Percentiles rank a stretch among this genome's conserved stretches.
phyloP scores from a whole-genome alignment of 2,888 invertebrate species.

The Catocala sponsa region DNA sequence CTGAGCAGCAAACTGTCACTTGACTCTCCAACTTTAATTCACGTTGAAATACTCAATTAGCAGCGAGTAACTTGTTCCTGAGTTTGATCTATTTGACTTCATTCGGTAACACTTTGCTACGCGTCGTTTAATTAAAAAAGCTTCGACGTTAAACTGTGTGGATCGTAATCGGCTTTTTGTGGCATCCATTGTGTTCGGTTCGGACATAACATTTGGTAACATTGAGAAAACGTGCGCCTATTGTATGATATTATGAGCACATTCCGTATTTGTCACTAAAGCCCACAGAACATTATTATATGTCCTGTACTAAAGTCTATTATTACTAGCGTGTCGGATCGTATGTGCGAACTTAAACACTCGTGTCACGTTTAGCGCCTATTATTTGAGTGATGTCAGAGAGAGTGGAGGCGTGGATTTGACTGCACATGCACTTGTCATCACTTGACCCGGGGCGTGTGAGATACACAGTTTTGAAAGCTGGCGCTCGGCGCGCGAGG shows the following conservation, averaged over 20 bases:
- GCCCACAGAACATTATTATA: no score
- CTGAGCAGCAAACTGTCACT: constrained; percentile 1
- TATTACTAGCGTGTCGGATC: no score
- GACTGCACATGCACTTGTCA: neutral
- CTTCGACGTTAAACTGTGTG: constrained; percentile 24
- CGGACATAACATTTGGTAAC: neutral
- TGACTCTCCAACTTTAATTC: constrained; percentile 18
- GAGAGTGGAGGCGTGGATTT: no score
- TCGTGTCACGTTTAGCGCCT: no score
- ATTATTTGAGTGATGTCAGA: no score
- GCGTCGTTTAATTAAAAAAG: constrained; percentile 18
- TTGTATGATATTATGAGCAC: no score
- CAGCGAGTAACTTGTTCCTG: constrained; percentile 15
- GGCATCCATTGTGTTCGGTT: constrained; percentile 1
- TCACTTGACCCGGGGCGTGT: neutral
- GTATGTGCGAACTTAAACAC: no score
- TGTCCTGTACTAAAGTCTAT: no score
- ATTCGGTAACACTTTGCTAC: neutral
- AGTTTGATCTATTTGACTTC: constrained; percentile 15
- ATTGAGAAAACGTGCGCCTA: neutral
- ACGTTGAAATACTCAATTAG: constrained; percentile 31
- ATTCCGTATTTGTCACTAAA: no score
- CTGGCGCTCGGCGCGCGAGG: neutral
- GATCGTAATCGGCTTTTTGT: constrained; percentile 15
- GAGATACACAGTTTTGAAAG: neutral